Conservation (phyloP, 1,140 invertebrate species). For the Drosophila tsacasi region DNA sequence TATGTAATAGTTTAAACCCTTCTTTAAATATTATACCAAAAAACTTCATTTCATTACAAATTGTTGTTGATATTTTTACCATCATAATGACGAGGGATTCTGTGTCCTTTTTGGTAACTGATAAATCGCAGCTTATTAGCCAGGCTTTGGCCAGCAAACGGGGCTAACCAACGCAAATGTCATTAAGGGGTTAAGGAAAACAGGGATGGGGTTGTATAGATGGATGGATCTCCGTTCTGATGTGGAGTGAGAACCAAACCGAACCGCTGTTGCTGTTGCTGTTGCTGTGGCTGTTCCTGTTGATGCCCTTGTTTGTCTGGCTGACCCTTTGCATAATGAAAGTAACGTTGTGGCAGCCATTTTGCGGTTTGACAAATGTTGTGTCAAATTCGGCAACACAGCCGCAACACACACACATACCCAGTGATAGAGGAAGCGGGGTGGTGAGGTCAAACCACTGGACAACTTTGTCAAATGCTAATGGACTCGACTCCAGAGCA, state of each 20-base stretch:
- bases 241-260: slow-evolving; percentile 3
- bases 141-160: slow-evolving; percentile 37
- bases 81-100: background rate
- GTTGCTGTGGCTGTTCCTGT: background rate
- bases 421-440: background rate
- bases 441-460: slow-evolving; percentile 26
- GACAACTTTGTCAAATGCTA: slow-evolving; percentile 83
- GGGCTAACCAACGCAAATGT: slow-evolving; percentile 61
- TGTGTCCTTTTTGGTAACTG: slow-evolving; percentile 29
- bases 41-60: too few species aligned
- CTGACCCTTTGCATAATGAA: slow-evolving; percentile 81
- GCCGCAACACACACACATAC: slow-evolving; percentile 46
- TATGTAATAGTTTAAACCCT: too few species aligned
- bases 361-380: slow-evolving; percentile 83
- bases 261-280: background rate
- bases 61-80: background rate
- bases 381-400: slow-evolving; percentile 81
- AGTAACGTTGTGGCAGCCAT: slow-evolving; percentile 79
- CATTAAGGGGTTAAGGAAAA: slow-evolving; percentile 44
- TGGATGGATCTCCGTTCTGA: background rate
- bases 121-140: slow-evolving; percentile 74
- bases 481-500: slow-evolving; percentile 61
- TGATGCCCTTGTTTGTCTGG: slow-evolving; percentile 55
- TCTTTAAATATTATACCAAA: too few species aligned
- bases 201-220: background rate